Percentiles rank a stretch among this genome's conserved stretches.
These are phyloP conservation scores for Gymnothorax reevesii DNA, from an alignment of 2,797 vertebrate genomes.

Conservation along the genomic window DNA sequence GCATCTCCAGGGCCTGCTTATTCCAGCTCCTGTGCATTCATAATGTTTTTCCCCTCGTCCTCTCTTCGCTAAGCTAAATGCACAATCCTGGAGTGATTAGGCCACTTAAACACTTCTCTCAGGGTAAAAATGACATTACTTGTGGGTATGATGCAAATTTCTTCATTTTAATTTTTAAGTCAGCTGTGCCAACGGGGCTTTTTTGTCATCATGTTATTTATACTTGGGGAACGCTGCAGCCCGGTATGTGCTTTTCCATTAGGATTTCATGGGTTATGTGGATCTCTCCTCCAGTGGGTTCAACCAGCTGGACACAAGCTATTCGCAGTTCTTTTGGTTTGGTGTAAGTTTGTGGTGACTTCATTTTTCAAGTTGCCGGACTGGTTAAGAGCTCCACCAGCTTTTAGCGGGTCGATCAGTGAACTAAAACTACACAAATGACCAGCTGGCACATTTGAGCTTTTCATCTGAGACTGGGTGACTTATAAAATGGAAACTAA, in stretches of 20 bases:
- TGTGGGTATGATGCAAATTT: slow-evolving; percentile 40
- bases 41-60: not conserved
- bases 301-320: not conserved
- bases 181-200: not conserved
- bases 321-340: no score
- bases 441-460: not conserved
- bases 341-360: not conserved
- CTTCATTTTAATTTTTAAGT: slow-evolving; percentile 36
- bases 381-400: not conserved
- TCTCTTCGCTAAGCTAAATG: slow-evolving; percentile 46
- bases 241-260: slow-evolving; percentile 20
- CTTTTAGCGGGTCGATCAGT: not conserved
- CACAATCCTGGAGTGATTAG: slow-evolving; percentile 60
- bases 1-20: slow-evolving; percentile 52
- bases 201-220: not conserved
- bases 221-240: not conserved
- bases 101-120: slow-evolving; percentile 56
- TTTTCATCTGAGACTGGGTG: not conserved
- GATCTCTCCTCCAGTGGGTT: not conserved
- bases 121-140: slow-evolving; percentile 48
- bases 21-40: slow-evolving; percentile 54
- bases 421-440: not conserved
- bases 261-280: not conserved
- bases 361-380: not conserved
- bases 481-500: not conserved